These are phyloP conservation scores for Graphium colonna DNA, from an alignment of 2,888 invertebrate species.

Conservation along the genomic window DNA sequence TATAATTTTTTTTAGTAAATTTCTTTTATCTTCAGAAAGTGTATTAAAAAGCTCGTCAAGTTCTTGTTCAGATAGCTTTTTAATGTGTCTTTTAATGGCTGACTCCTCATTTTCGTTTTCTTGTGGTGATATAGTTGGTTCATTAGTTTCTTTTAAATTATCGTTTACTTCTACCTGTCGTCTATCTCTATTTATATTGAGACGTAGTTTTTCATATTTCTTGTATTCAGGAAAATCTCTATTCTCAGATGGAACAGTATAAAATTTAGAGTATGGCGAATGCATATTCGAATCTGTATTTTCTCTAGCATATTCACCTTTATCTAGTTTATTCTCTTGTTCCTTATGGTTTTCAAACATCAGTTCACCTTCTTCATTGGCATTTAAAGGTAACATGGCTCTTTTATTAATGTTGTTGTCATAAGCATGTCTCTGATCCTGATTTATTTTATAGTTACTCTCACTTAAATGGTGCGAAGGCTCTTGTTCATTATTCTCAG, in stretches of 20 bases:
- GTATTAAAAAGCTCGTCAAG: slow-evolving; percentile 61
- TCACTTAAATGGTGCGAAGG: slow-evolving; percentile 33
- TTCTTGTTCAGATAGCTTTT: slow-evolving; percentile 59
- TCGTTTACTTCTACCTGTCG: slow-evolving; percentile 36
- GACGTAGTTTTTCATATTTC: slow-evolving; percentile 36
- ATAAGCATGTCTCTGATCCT: slow-evolving; percentile 29
- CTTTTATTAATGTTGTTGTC: slow-evolving; percentile 36
- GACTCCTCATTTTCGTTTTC: slow-evolving; percentile 55
- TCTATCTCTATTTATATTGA: slow-evolving; percentile 46
- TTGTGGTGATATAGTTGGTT: slow-evolving; percentile 17
- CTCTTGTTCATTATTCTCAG: slow-evolving; percentile 19
- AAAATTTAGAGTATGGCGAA: slow-evolving; percentile 39
- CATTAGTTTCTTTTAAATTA: slow-evolving; percentile 20
- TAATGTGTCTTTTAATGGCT: slow-evolving; percentile 61
- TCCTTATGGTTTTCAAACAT: slow-evolving; percentile 41
- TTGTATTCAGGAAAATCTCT: slow-evolving; percentile 38
- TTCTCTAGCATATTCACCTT: slow-evolving; percentile 37
- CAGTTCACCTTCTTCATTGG: slow-evolving; percentile 43
- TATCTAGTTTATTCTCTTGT: slow-evolving; percentile 30
- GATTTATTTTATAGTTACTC: slow-evolving; percentile 32
- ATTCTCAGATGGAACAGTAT: slow-evolving; percentile 41
- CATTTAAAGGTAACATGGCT: slow-evolving; percentile 31
- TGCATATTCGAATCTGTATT: slow-evolving; percentile 36
- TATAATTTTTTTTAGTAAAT: slow-evolving; percentile 61
- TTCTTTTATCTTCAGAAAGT: slow-evolving; percentile 61